Conservation (phyloP, 2,888 invertebrate species). For the Leptothorax acervorum region DNA sequence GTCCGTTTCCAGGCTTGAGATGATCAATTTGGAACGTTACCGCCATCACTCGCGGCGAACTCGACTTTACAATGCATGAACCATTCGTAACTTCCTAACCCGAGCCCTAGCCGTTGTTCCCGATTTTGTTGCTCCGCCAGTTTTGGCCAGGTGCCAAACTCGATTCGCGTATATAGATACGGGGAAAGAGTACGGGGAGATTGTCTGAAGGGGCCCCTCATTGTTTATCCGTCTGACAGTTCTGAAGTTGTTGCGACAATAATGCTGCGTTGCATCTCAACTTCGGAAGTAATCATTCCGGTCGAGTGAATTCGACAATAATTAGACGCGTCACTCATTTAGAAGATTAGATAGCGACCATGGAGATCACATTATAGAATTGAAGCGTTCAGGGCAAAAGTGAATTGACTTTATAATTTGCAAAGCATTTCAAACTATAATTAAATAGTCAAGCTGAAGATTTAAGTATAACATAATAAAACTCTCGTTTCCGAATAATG, state of each 20-base stretch:
- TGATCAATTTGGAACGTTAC: conserved; percentile 37
- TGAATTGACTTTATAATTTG: background rate
- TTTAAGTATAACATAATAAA: background rate
- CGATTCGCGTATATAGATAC: conserved; percentile 45
- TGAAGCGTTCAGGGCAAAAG: background rate
- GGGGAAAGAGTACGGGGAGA: conserved; percentile 39
- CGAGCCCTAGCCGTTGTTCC: conserved; percentile 3
- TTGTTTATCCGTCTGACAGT: conserved; percentile 61
- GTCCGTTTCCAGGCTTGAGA: background rate
- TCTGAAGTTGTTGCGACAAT: conserved; percentile 57
- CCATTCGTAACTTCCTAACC: conserved; percentile 32
- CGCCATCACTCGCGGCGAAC: background rate
- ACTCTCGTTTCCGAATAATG: background rate
- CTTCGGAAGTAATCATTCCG: conserved; percentile 58
- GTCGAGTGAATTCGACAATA: conserved; percentile 58
- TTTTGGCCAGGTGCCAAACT: conserved; percentile 50
- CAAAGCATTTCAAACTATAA: background rate
- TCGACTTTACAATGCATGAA: conserved; percentile 37
- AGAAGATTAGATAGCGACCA: conserved; percentile 8
- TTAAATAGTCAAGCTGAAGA: background rate
- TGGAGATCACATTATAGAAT: background rate
- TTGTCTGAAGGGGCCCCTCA: conserved; percentile 37
- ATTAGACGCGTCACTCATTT: conserved; percentile 24
- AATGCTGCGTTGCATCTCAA: conserved; percentile 47
- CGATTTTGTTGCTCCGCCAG: conserved; percentile 52